phyloP scores from a whole-genome alignment of 2,113 vertebrate species.

The Chlorodrepanis virens region DNA sequence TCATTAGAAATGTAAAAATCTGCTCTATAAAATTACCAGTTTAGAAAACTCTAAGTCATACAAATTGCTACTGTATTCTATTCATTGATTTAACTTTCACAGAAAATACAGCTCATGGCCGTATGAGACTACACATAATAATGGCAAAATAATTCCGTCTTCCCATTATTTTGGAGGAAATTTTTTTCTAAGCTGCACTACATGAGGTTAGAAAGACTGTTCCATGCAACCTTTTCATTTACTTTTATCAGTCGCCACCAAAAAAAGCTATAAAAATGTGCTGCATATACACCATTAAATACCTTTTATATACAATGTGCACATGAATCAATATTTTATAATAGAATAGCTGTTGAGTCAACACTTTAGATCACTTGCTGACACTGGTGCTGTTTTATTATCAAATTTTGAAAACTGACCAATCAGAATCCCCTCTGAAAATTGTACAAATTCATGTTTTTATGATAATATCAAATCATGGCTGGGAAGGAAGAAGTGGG shows the following conservation, averaged over 20 bases:
- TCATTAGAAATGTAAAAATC: neutral
- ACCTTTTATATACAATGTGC: neutral
- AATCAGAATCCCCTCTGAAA: slow-evolving; percentile 83
- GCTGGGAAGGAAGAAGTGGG: slow-evolving; percentile 73
- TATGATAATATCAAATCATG: slow-evolving; percentile 74
- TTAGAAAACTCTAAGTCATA: neutral
- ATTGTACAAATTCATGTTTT: slow-evolving; percentile 78
- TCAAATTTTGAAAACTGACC: slow-evolving; percentile 74
- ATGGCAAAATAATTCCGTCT: neutral
- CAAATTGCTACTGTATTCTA: neutral
- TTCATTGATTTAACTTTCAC: neutral
- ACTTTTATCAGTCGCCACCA: neutral
- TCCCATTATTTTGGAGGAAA: neutral
- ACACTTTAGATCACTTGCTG: neutral
- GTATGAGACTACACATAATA: neutral
- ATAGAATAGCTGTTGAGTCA: neutral
- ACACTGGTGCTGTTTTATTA: neutral
- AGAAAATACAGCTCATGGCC: neutral
- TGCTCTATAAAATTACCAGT: neutral
- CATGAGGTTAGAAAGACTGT: neutral
- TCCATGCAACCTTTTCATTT: neutral
- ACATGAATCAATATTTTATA: neutral
- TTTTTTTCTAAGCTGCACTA: neutral
- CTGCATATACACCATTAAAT: neutral
- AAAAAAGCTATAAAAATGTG: neutral